Percentiles rank a stretch among this genome's conserved stretches.
Conservation (phyloP, 2,113 vertebrate species). For the Nanger granti region DNA sequence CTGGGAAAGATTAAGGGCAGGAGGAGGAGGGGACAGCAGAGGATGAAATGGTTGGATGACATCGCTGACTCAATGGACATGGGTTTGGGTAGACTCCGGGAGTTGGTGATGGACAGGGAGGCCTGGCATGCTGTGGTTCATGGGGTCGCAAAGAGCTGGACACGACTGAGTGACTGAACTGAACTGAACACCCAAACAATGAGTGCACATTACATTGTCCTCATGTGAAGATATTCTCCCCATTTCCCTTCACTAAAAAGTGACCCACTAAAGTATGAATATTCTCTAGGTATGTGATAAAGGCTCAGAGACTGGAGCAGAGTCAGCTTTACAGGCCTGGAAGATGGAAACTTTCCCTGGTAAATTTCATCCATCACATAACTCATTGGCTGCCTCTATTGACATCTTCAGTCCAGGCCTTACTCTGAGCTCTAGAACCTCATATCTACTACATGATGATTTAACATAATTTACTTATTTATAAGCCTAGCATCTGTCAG, state of each 20-base stretch:
- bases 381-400: background rate
- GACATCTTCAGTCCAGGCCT: background rate
- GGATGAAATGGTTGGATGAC: background rate
- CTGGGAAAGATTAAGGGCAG: background rate
- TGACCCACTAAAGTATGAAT: background rate
- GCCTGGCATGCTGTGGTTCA: background rate
- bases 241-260: background rate
- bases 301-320: background rate
- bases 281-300: background rate
- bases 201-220: background rate
- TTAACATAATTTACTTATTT: background rate
- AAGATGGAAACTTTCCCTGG: background rate
- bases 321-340: background rate
- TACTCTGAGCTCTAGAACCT: background rate
- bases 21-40: background rate
- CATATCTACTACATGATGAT: background rate
- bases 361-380: background rate
- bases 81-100: background rate
- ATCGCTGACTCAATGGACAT: background rate
- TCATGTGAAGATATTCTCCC: background rate
- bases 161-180: background rate
- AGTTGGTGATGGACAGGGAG: background rate
- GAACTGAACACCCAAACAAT: background rate
- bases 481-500: background rate
- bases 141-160: rapidly evolving